These are phyloP conservation scores for Netelia melanura DNA, from an alignment of 2,888 invertebrate genomes.

Conservation along the genomic window DNA sequence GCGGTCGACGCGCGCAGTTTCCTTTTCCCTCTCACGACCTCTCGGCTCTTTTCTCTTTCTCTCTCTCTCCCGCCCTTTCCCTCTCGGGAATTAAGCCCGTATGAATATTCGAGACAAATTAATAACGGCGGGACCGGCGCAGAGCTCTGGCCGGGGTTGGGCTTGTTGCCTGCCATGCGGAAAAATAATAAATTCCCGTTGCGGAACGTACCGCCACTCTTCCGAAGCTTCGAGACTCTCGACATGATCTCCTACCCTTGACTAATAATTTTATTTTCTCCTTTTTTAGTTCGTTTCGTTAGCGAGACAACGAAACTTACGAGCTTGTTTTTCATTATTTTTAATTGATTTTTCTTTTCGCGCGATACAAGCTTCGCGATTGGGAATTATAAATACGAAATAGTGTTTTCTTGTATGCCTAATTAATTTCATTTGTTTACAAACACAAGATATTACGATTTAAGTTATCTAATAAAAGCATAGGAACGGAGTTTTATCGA, in stretches of 20 bases:
- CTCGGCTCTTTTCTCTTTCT: conserved; percentile 39
- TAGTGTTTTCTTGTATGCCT: too few relatives aligned
- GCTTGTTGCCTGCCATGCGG: conserved; percentile 56
- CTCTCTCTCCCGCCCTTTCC: not conserved
- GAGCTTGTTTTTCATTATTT: conserved; percentile 44
- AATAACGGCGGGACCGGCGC: conserved; percentile 63
- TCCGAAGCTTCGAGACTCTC: conserved; percentile 34
- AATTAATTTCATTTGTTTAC: too few relatives aligned
- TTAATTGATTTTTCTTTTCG: conserved; percentile 7
- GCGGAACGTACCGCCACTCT: conserved; percentile 50
- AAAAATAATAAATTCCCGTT: conserved; percentile 68
- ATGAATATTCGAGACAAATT: conserved; percentile 75
- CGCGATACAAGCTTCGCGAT: not conserved
- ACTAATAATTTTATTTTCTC: conserved; percentile 57
- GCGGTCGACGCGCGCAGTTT: conserved; percentile 68
- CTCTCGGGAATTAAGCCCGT: conserved; percentile 65
- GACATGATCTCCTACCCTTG: conserved; percentile 28
- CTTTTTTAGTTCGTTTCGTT: conserved; percentile 25
- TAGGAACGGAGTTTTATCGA: too few relatives aligned
- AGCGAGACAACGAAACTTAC: conserved; percentile 22
- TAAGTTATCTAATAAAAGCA: too few relatives aligned
- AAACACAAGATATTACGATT: too few relatives aligned
- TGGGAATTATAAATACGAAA: too few relatives aligned
- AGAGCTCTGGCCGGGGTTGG: conserved; percentile 24
- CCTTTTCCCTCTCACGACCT: conserved; percentile 50